Evolutionary conservation across 2,888 invertebrate species (phyloP).

Genomic region (Mythimna ferrago): DNA sequence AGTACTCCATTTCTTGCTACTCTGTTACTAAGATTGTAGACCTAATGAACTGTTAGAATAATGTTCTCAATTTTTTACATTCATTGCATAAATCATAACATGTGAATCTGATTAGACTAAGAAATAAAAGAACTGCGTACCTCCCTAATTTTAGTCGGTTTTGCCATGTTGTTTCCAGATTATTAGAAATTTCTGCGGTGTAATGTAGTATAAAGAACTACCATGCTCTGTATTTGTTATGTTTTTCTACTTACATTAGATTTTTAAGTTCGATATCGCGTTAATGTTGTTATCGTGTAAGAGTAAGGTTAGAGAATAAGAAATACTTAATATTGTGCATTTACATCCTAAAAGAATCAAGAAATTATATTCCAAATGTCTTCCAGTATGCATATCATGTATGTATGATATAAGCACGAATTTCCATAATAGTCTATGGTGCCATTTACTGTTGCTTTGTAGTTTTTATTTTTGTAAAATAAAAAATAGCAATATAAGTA

Average conservation of each 20-base stretch:
- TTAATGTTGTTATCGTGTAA: conserved; percentile 28
- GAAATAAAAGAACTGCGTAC: not conserved
- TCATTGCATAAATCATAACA: not conserved
- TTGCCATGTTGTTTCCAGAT: conserved; percentile 24
- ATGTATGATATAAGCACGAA: conserved; percentile 23
- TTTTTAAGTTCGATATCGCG: conserved; percentile 15
- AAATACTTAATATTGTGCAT: conserved; percentile 25
- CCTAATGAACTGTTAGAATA: not conserved
- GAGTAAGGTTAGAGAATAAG: conserved; percentile 1
- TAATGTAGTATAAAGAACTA: not conserved
- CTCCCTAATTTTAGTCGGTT: not conserved
- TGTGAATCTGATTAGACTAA: not conserved
- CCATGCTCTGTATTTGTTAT: not conserved
- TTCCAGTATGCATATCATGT: conserved; percentile 42
- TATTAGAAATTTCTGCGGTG: not conserved
- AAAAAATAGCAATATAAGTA: conserved; percentile 64
- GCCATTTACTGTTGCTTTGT: conserved; percentile 37
- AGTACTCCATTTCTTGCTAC: not conserved
- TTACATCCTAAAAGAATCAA: conserved; percentile 22
- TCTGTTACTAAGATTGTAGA: not conserved
- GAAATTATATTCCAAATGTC: conserved; percentile 46
- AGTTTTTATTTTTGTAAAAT: conserved; percentile 39
- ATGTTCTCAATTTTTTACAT: not conserved
- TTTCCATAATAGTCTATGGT: conserved; percentile 27
- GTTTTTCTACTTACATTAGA: not conserved